phyloP scores from a whole-genome alignment of 2,113 vertebrate genomes.

The Albula goreensis region DNA sequence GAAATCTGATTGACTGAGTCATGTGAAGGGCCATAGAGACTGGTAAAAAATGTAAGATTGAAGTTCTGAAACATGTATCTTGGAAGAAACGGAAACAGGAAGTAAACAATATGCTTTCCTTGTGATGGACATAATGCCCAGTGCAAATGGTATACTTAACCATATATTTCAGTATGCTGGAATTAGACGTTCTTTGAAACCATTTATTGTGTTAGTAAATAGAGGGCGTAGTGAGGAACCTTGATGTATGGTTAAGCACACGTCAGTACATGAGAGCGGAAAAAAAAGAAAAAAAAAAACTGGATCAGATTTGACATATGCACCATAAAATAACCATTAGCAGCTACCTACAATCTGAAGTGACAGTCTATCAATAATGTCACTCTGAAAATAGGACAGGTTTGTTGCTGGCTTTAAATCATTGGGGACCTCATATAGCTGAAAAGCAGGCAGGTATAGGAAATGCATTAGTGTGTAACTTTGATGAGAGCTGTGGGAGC shows the following conservation, averaged over 20 bases:
- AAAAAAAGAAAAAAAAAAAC: constrained; percentile 30
- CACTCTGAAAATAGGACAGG: constrained; percentile 77
- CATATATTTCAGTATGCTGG: background rate
- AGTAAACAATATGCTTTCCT: background rate
- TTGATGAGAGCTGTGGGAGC: constrained; percentile 57
- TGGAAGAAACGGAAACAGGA: constrained; percentile 1
- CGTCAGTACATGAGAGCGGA: constrained; percentile 21
- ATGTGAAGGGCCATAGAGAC: background rate
- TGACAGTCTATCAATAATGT: constrained; percentile 81
- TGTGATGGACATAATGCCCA: background rate
- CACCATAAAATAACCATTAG: constrained; percentile 80
- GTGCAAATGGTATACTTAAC: background rate
- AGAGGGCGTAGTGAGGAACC: background rate
- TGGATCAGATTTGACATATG: constrained; percentile 69
- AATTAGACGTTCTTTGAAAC: background rate
- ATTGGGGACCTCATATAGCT: constrained; percentile 62
- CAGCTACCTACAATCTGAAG: constrained; percentile 71
- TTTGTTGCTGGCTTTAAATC: constrained; percentile 82
- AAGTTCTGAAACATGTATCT: constrained; percentile 7
- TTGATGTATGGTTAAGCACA: background rate
- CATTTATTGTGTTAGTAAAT: background rate
- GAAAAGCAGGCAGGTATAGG: constrained; percentile 65
- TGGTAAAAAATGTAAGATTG: constrained; percentile 5
- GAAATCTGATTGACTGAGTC: constrained; percentile 15
- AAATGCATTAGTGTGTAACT: constrained; percentile 66